Evolutionary conservation across 2,888 invertebrate genomes (phyloP), one percentile per base, ranked within the genome.

Genomic region (Gibbula magus): DNA sequence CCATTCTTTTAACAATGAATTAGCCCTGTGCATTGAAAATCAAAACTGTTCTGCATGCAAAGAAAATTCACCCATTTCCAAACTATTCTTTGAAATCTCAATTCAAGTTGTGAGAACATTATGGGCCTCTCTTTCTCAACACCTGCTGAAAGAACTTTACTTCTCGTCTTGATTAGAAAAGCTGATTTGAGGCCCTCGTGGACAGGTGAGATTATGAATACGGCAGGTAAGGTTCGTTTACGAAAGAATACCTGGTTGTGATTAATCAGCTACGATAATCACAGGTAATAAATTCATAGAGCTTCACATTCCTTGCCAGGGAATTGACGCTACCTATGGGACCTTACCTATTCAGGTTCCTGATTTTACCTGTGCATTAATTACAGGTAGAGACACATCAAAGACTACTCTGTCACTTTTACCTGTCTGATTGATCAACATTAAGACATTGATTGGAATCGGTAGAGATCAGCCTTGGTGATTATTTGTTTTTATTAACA

Each of bases 361-460:
- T 70, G 70, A 45, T 70, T 32, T 70, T 39, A 39, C 70, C 70
- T 35, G 35, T 18, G 39, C 29, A 32, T 39, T 70, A 35, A 70
- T 70, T 70, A 35, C 70, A 70, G 70, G 70, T 70, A 39, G 70
- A 32, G 35, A 35, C 70, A 70, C 70, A 70, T 70, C 70, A 70
- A 32, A 18, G 70, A 32, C 70, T 70, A 29, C 70, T 70, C 70
- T 32, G 70, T 70, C 70, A 70, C 70, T 20, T 70, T 32, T 32
- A 70, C 70, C 70, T 70, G 70, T 70, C 70, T 45, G 45, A 1
- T 45, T 45, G 45, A 45, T 45, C 45, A 45, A 45, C 45, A 45
- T 45, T 45, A 35, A 45, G 45, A 45, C 45, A 45, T 45, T 45
- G 45, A 45, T 45, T 13, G 8, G 1, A 45, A 45, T 45, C 45